These are phyloP conservation scores for Zophobas atratus DNA, from an alignment of 1,140 invertebrate species.

Conservation along the genomic window DNA sequence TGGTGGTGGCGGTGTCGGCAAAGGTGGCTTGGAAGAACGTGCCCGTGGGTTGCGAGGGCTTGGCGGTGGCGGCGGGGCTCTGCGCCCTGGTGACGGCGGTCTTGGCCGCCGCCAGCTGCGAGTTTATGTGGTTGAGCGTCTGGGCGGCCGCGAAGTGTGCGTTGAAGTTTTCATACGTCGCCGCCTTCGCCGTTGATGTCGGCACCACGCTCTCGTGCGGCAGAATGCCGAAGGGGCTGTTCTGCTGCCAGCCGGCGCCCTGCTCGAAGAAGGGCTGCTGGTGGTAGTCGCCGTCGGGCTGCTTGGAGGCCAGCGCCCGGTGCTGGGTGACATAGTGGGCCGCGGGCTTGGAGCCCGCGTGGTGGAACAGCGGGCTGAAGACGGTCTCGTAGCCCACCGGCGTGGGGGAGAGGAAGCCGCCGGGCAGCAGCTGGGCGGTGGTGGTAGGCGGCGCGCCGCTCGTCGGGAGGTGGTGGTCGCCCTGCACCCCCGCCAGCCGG, in stretches of 20 bases:
- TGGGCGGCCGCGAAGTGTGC: constrained; percentile 77
- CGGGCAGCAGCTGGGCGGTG: constrained; percentile 78
- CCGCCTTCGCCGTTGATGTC: constrained; percentile 74
- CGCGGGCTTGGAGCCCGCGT: constrained; percentile 74
- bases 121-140: constrained; percentile 76
- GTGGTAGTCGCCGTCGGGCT: constrained; percentile 73
- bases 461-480: constrained; percentile 73
- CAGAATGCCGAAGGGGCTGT: constrained; percentile 83
- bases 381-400: constrained; percentile 80
- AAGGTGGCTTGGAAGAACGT: constrained; percentile 77
- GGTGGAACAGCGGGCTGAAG: constrained; percentile 81
- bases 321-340: constrained; percentile 72
- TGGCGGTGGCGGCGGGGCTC: constrained; percentile 72
- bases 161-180: constrained; percentile 79
- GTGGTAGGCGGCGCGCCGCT: constrained; percentile 68
- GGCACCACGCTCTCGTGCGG: constrained; percentile 84
- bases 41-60: constrained; percentile 72
- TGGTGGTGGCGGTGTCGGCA: constrained; percentile 67
- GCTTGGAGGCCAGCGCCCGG: constrained; percentile 71
- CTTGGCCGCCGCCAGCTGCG: constrained; percentile 72
- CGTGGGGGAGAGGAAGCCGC: constrained; percentile 78
- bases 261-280: constrained; percentile 78
- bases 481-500: constrained; percentile 75
- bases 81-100: constrained; percentile 67
- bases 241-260: constrained; percentile 77